phyloP scores from a whole-genome alignment of 2,797 vertebrate species.

The Heterohyrax brucei region DNA sequence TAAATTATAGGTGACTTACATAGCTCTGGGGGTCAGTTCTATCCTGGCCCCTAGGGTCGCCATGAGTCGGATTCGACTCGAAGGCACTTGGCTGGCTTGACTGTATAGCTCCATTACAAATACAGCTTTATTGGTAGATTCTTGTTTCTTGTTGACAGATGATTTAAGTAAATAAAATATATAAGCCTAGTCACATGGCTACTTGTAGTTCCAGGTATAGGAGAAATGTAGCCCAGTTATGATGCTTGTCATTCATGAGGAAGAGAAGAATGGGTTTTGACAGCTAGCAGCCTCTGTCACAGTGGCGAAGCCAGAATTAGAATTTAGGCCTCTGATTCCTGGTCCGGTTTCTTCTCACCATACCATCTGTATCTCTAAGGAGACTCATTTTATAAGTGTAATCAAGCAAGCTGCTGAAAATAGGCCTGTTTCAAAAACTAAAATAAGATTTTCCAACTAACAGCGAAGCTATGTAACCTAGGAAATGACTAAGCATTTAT shows the following conservation, averaged over 20 bases:
- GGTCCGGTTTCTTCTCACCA: conserved; percentile 30
- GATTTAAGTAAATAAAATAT: conserved; percentile 45
- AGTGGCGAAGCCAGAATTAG: neutral
- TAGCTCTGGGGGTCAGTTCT: too few relatives aligned
- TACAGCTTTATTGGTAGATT: neutral
- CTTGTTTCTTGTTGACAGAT: neutral
- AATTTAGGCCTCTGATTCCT: neutral
- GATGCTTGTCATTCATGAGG: neutral
- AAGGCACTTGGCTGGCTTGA: neutral
- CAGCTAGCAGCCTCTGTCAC: neutral
- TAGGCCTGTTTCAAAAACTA: conserved; percentile 73
- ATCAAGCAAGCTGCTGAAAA: conserved; percentile 74
- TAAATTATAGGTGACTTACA: too few relatives aligned
- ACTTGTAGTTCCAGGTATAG: neutral
- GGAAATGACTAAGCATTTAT: conserved; percentile 68
- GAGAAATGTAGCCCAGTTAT: too few relatives aligned
- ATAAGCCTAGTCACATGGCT: neutral
- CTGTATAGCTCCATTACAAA: neutral
- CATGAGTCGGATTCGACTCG: too few relatives aligned
- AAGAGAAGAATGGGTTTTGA: neutral
- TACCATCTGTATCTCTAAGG: conserved; percentile 53
- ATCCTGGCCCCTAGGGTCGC: too few relatives aligned
- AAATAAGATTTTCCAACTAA: conserved; percentile 68
- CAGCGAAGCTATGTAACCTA: conserved; percentile 41
- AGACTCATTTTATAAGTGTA: conserved; percentile 57